Conservation (phyloP, 2,888 invertebrate genomes). For the Sphecodes monilicornis region DNA sequence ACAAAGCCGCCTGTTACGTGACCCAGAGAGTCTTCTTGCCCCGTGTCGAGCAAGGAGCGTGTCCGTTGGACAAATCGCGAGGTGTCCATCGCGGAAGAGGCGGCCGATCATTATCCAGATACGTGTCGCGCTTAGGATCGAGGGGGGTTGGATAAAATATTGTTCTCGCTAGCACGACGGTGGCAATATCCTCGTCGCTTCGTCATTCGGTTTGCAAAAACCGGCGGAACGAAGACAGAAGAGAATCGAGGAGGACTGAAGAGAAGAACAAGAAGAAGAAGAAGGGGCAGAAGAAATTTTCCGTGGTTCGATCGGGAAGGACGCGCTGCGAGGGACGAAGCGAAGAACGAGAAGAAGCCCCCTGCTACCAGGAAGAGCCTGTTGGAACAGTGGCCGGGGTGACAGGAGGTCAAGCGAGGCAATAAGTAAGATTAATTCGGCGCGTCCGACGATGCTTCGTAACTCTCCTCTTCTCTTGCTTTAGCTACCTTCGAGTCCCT, state of each 20-base stretch:
- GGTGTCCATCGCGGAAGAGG: background rate
- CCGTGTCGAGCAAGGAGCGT: background rate
- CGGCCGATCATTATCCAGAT: conserved; percentile 7
- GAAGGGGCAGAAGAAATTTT: background rate
- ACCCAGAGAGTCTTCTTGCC: background rate
- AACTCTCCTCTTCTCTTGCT: background rate
- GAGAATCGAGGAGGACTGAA: background rate
- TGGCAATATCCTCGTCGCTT: conserved; percentile 20
- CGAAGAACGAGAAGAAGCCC: background rate
- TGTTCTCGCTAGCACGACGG: background rate
- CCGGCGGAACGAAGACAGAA: conserved; percentile 16
- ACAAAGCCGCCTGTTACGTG: background rate
- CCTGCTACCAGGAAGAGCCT: conserved; percentile 32
- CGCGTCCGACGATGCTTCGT: conserved; percentile 1
- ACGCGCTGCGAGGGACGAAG: background rate
- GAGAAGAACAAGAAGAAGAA: background rate
- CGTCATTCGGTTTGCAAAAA: conserved; percentile 1
- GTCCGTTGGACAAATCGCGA: background rate
- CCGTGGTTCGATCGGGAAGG: conserved; percentile 20
- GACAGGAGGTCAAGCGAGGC: conserved; percentile 46
- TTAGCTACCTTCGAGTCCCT: too few species aligned
- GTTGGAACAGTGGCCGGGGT: conserved; percentile 20
- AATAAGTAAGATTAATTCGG: conserved; percentile 64
- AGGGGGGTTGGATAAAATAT: conserved; percentile 7
- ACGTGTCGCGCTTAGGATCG: conserved; percentile 4